A percentile compares a stretch with the other conserved stretches of the same genome.
Evolutionary conservation across 2,888 invertebrate species (phyloP).

Genomic region (Athetis lepigone): DNA sequence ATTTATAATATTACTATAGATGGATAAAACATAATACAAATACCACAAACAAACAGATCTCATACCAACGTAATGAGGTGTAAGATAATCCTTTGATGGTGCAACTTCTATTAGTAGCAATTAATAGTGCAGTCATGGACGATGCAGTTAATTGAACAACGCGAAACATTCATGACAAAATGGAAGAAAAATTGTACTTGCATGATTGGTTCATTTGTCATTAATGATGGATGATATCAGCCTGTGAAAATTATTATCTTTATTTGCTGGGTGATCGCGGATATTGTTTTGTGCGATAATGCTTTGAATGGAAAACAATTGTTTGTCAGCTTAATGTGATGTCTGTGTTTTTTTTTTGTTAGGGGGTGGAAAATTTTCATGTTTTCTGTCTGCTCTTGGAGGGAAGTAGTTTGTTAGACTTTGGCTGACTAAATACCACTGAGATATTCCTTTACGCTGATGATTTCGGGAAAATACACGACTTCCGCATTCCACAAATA

Average conservation of each 20-base stretch:
- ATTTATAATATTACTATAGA: no score
- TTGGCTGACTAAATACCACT: no score
- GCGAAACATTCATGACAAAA: constrained; percentile 22
- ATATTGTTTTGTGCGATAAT: fast-evolving
- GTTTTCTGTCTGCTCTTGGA: no score
- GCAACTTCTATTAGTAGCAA: constrained; percentile 50
- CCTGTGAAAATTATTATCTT: background rate
- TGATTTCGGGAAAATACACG: no score
- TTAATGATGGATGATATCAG: background rate
- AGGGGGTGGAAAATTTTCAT: no score
- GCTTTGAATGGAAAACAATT: no score
- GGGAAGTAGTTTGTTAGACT: no score
- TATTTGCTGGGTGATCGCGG: background rate
- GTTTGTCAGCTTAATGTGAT: no score
- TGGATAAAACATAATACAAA: constrained; percentile 4
- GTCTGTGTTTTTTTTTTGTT: no score
- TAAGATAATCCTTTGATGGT: constrained; percentile 54
- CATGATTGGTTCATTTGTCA: background rate
- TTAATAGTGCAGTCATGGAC: constrained; percentile 46
- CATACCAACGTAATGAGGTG: constrained; percentile 51
- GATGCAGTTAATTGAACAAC: constrained; percentile 36
- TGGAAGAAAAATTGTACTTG: constrained; percentile 23
- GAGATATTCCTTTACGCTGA: no score
- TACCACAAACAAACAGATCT: constrained; percentile 9
- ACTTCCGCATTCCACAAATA: no score